Base-by-base conservation (phyloP, 2,888 invertebrate species). In the Lamellibrachia satsuma region DNA sequence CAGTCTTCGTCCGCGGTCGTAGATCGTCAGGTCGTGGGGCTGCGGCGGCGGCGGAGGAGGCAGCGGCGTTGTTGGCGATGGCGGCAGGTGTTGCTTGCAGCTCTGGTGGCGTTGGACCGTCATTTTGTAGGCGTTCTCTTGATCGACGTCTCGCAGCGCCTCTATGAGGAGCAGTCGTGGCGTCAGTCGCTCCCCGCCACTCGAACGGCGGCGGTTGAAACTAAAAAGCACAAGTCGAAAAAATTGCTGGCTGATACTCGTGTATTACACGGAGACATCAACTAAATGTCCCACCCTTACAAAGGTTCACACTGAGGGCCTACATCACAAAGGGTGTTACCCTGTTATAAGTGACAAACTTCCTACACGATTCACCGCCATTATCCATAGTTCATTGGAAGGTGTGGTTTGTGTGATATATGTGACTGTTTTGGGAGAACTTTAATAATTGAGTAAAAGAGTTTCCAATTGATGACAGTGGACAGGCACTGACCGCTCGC, bases 131-230 rank as follows among this genome's bases (percentile, higher is more conserved):
- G 75, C 75, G 75, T 75, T 75, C 22, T 75, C 75, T 22, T 75
- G 75, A 6, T 75, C 75, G 75, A 75, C 75, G 75, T 75, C 75
- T 75, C 75, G 75, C 75, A 75, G 75, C 75, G 75, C 75, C 75
- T 75, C 75, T 11, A 75, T 75, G 15, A 75, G 75, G n/a, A 75
- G 75, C 75, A 75, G 75, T 22, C 75, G 75, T 6, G 75, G 75
- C 75, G 75, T 75, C 75, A 75, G 75, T 75, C 75, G 75, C 75
- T 75, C 75, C 75, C 75, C 75, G 75, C 75, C 75, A 6, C 75
- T n/a, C 22, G 75, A 75, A 75, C 22, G 75, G 75, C 75, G 75
- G 22, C 75, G 75, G 75, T 75, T 75, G 75, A 75, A 75, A 75
- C 75, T 75, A 75, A 75, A 55, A 75, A 75, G 1, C 15, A 22